Evolutionary conservation across 2,113 vertebrate species (phyloP).

Genomic region (Porphyrio hochstetteri): DNA sequence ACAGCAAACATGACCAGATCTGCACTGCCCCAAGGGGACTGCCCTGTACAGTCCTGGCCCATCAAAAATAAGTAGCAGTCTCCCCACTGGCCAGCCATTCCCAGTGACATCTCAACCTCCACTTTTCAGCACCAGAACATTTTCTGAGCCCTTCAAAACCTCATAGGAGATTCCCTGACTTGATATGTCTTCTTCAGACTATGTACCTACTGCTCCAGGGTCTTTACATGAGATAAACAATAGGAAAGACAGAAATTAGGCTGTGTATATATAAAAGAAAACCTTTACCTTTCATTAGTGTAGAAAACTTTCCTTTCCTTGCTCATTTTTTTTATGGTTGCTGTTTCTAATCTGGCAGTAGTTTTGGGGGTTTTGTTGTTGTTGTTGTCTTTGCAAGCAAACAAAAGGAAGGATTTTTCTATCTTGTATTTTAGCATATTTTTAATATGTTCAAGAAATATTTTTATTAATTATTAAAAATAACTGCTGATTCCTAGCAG

Average conservation of each 20-base stretch:
- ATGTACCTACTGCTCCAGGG: neutral
- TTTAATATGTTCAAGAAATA: neutral
- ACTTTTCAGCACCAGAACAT: neutral
- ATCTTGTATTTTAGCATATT: neutral
- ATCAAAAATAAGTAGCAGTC: neutral
- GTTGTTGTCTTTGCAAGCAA: neutral
- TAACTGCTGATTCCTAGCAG: neutral
- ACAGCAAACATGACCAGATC: neutral
- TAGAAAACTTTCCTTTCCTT: neutral
- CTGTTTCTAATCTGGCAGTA: neutral
- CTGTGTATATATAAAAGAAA: neutral
- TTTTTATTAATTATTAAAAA: neutral
- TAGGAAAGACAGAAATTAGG: neutral
- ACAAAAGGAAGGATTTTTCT: neutral
- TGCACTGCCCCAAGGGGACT: fast-evolving
- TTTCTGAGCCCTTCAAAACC: neutral
- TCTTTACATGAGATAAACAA: neutral
- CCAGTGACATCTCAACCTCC: neutral
- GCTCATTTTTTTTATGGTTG: neutral
- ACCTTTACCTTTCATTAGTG: neutral
- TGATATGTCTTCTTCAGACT: neutral
- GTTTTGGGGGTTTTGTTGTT: neutral
- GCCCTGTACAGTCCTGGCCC: too few relatives aligned
- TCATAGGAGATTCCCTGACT: neutral
- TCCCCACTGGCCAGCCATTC: fast-evolving